These are phyloP conservation scores for Carollia perspicillata DNA, from an alignment of 2,113 vertebrate species.

Conservation along the genomic window DNA sequence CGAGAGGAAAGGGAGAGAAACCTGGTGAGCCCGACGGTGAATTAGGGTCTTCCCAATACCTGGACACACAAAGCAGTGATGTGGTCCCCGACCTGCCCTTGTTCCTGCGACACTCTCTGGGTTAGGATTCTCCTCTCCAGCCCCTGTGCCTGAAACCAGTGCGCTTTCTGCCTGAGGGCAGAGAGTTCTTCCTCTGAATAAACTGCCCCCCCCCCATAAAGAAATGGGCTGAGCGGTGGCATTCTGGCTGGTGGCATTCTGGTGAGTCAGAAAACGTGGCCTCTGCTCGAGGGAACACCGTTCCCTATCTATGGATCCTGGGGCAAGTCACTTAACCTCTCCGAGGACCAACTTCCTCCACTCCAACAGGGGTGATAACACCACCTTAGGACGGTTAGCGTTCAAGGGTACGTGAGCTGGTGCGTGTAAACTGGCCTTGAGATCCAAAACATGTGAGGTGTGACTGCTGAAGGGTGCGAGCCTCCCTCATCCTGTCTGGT, in stretches of 20 bases:
- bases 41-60: background rate
- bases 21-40: too few species aligned
- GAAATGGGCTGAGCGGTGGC: background rate
- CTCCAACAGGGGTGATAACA: background rate
- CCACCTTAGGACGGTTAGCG: background rate
- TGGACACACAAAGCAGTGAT: background rate
- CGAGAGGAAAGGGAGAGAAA: background rate
- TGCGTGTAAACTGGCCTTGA: background rate
- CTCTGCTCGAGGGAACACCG: background rate
- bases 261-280: background rate
- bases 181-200: background rate
- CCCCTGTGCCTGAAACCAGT: background rate
- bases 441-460: background rate
- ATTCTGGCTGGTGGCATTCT: too few species aligned
- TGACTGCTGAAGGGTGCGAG: background rate
- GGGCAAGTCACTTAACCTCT: slow-evolving; percentile 40
- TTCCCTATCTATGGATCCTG: background rate
- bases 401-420: background rate
- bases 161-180: background rate
- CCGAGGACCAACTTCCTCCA: slow-evolving; percentile 32
- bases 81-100: background rate
- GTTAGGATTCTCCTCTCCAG: background rate
- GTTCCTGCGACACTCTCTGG: too few species aligned
- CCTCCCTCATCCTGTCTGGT: background rate
- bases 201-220: background rate